These are phyloP conservation scores for Cynodonichthys magdalenae DNA, from an alignment of 2,797 vertebrate genomes.

Conservation along the genomic window DNA sequence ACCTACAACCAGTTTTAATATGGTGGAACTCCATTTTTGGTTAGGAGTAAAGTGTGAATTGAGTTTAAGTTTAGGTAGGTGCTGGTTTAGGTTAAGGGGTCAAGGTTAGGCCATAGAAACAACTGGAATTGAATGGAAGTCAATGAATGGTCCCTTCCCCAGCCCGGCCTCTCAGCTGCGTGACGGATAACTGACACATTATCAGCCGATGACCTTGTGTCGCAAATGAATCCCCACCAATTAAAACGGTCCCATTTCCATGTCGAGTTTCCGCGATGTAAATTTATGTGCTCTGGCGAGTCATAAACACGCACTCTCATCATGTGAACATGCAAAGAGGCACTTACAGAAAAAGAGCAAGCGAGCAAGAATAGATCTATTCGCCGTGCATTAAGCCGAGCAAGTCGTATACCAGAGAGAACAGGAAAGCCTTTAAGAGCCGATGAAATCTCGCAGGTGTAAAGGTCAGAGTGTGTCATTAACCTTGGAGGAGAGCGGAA, in stretches of 20 bases:
- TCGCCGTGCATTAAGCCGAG: constrained; percentile 42
- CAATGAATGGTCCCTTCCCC: not conserved
- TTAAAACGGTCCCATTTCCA: constrained; percentile 62
- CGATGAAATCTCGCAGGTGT: constrained; percentile 27
- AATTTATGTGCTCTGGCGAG: constrained; percentile 43
- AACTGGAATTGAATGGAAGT: no score
- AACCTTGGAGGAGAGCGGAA: constrained; percentile 63
- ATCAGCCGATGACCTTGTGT: constrained; percentile 71
- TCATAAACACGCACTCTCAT: constrained; percentile 4
- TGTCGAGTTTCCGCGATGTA: constrained; percentile 56
- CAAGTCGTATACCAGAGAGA: constrained; percentile 43
- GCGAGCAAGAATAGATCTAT: constrained; percentile 40
- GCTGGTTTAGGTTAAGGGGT: constrained; percentile 8
- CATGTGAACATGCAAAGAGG: not conserved
- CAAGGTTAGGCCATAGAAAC: no score
- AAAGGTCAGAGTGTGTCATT: constrained; percentile 49
- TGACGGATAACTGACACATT: constrained; percentile 68
- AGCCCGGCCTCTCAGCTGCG: constrained; percentile 38
- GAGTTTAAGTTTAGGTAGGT: no score
- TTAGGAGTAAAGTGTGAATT: no score
- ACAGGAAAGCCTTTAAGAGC: constrained; percentile 21
- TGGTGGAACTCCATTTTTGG: constrained; percentile 23
- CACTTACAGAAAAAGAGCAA: constrained; percentile 15
- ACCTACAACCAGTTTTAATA: no score
- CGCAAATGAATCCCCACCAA: constrained; percentile 50